A percentile compares a stretch with the other conserved stretches of the same genome.
Conservation (phyloP, 64 coral and sea anemone species). For the Acropora tenuis region DNA sequence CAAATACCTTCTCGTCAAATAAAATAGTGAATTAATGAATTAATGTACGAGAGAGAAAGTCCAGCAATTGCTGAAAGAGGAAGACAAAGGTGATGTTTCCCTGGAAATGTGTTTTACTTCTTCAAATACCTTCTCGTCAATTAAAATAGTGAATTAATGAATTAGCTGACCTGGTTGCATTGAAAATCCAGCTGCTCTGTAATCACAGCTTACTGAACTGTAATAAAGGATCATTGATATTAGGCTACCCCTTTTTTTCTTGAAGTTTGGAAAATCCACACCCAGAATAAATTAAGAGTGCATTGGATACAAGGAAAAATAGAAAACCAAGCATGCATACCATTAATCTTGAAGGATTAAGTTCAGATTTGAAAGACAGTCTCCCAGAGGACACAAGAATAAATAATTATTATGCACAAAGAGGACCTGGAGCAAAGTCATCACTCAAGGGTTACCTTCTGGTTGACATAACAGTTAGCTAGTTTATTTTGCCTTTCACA, state of each 20-base stretch:
- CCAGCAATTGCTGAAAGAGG: not conserved
- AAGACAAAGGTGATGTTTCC: not conserved
- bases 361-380: not conserved
- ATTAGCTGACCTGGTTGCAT: too few relatives aligned
- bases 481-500: not conserved
- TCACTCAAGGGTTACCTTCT: constrained; percentile 18
- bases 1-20: too few relatives aligned
- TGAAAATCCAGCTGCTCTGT: too few relatives aligned
- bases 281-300: not conserved
- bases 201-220: too few relatives aligned
- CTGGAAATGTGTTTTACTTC: too few relatives aligned
- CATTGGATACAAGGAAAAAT: not conserved
- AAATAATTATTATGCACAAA: not conserved
- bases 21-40: too few relatives aligned
- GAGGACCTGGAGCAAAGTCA: not conserved
- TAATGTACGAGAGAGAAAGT: not conserved
- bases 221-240: too few relatives aligned
- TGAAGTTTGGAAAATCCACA: constrained; percentile 3
- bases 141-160: too few relatives aligned
- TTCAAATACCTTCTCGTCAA: too few relatives aligned
- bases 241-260: not conserved
- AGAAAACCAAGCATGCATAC: not conserved
- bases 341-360: not conserved
- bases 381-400: not conserved
- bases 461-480: not conserved